phyloP scores from a whole-genome alignment of 2,888 invertebrate species.

The Plagodis pulveraria region DNA sequence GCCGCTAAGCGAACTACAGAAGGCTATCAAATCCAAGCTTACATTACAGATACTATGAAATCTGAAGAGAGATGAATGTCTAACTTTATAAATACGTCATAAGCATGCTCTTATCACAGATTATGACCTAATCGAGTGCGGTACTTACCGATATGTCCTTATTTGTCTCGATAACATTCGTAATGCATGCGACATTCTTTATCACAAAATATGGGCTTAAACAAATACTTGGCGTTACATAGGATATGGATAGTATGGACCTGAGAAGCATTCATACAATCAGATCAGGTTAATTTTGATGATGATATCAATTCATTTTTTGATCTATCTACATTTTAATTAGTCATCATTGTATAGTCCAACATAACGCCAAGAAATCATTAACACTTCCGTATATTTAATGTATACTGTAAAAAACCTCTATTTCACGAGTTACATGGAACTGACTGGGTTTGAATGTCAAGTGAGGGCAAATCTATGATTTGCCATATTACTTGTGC shows the following conservation, averaged over 20 bases:
- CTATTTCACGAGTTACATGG: constrained; percentile 23
- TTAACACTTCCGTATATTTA: constrained; percentile 12
- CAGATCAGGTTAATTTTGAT: too few species aligned
- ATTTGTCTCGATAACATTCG: constrained; percentile 48
- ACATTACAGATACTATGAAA: constrained; percentile 54
- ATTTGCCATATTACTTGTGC: constrained; percentile 55
- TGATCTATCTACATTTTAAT: too few species aligned
- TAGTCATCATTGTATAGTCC: too few species aligned
- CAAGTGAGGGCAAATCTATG: constrained; percentile 38
- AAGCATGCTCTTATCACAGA: constrained; percentile 82
- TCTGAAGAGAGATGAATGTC: constrained; percentile 55
- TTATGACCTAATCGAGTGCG: constrained; percentile 72
- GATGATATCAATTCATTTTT: too few species aligned
- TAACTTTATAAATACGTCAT: constrained; percentile 68
- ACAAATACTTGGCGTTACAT: constrained; percentile 14
- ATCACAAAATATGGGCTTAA: constrained; percentile 30
- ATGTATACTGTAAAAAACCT: constrained; percentile 28
- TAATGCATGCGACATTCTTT: constrained; percentile 36
- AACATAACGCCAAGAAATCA: constrained; percentile 14
- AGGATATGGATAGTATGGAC: not conserved
- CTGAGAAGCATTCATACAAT: too few species aligned
- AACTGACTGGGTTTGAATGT: constrained; percentile 25
- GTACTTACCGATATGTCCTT: constrained; percentile 76
- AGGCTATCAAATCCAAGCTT: constrained; percentile 79
- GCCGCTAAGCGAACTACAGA: constrained; percentile 81